Conservation (phyloP, 2,797 vertebrate genomes). For the Neosilurus mollespiculum region DNA sequence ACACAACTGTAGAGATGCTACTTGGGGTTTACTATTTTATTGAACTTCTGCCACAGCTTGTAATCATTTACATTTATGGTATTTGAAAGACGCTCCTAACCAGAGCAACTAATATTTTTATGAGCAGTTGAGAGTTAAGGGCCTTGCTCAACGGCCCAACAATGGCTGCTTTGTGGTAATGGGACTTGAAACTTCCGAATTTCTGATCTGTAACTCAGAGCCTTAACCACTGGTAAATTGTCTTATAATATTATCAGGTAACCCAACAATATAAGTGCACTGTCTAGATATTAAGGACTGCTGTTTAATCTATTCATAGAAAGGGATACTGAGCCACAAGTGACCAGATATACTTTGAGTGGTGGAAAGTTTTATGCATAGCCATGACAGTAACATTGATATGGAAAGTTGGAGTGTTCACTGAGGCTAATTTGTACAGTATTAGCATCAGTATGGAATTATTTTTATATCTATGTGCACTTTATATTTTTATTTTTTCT, state of each 20-base stretch:
- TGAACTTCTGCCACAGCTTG: neutral
- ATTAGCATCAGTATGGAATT: conserved; percentile 6
- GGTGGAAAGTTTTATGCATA: neutral
- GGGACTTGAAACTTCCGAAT: too few species aligned
- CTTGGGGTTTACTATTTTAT: neutral
- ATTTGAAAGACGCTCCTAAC: too few species aligned
- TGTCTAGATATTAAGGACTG: neutral
- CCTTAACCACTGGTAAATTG: too few species aligned
- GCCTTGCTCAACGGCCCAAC: too few species aligned
- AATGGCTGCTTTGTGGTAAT: too few species aligned
- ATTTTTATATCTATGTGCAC: too few species aligned
- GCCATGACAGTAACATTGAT: neutral
- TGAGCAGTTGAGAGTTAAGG: too few species aligned
- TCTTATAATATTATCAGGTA: neutral
- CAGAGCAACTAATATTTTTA: too few species aligned
- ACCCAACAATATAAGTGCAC: neutral
- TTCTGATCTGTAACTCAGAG: too few species aligned
- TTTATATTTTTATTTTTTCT: neutral
- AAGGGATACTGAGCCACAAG: neutral
- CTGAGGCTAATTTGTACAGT: neutral
- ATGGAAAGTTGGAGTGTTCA: neutral
- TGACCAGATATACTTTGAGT: neutral
- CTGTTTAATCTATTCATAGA: neutral
- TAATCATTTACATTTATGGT: too few species aligned
- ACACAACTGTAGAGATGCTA: neutral